Evolutionary conservation across 2,888 invertebrate genomes (phyloP), one percentile per base, ranked within the genome.

Genomic region (Stenchaetothrips biformis): DNA sequence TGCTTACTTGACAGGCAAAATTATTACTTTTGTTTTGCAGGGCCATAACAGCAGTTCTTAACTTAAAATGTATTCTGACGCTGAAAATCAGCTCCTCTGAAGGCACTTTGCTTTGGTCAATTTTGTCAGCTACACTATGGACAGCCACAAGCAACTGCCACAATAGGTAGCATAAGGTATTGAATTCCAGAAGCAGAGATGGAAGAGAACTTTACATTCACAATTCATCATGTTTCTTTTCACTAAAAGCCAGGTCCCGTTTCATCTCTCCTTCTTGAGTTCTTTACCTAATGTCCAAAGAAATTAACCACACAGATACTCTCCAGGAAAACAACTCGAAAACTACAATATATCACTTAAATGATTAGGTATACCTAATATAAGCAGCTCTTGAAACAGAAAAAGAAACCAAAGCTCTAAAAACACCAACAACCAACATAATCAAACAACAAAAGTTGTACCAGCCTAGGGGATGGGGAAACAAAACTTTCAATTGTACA

Each of bases 51-150:
- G 11, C 67, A 74, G 21, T 11, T 25, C 25, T 74, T 25, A 21
- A 74, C 67, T 25, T 25, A 11, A 7, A 74, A 25, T 21, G 7
- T 21, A 9, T 25, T 21, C 67, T 74, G 67, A 74, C 1, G 8
- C 25, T 11, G 67, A 74, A 25, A 18, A 59, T 59, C 67, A 25
- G 67, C 11, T 74, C 25, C 67, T 74, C 25, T 25, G 25, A 74
- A 74, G 67, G 67, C 67, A 74, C 67, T 74, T 67, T 25, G 25
- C 67, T 74, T 74, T 74, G 67, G 67, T 74, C 67, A 74, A 74
- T 25, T 74, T 74, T 21, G n/a, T 11, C 11, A 74, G 67, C 67
- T 74, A 74, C 67, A 74, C 16, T 18, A 59, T 9, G 21, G 67
- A 21, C 7, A 21, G 67, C 21, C 25, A 37, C 37, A 37, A 37